These are phyloP conservation scores for Cantharis nigra DNA, from an alignment of 2,888 invertebrate genomes.

Conservation along the genomic window DNA sequence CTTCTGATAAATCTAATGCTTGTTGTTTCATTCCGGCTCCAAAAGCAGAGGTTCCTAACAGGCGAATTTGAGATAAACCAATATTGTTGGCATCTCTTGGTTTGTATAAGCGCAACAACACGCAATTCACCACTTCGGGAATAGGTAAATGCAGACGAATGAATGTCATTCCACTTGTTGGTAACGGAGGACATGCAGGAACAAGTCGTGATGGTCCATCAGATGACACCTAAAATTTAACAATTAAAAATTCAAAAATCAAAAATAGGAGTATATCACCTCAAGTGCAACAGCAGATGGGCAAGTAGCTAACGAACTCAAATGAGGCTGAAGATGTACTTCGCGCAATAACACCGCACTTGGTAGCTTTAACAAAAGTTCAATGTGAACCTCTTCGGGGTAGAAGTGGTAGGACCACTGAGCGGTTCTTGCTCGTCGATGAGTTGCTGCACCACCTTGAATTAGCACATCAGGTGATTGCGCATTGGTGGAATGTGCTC, in stretches of 20 bases:
- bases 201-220: constrained; percentile 78
- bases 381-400: constrained; percentile 86
- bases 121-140: constrained; percentile 84
- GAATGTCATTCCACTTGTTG: constrained; percentile 85
- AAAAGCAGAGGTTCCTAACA: constrained; percentile 86
- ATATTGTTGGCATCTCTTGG: constrained; percentile 89
- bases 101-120: constrained; percentile 75
- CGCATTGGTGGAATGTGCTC: constrained; percentile 64
- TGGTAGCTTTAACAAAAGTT: constrained; percentile 83
- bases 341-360: constrained; percentile 87
- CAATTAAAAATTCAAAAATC: not conserved
- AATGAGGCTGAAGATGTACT: constrained; percentile 85
- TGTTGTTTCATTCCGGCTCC: constrained; percentile 57
- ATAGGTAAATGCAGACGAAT: constrained; percentile 82
- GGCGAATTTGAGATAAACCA: constrained; percentile 83
- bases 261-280: constrained; percentile 51
- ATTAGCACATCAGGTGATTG: constrained; percentile 89
- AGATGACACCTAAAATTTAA: constrained; percentile 60
- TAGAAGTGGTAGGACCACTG: constrained; percentile 98
- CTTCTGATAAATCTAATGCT: constrained; percentile 55
- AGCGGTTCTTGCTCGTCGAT: constrained; percentile 83
- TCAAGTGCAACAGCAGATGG: constrained; percentile 89
- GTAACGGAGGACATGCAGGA: constrained; percentile 83
- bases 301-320: constrained; percentile 82
- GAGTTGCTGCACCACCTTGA: constrained; percentile 71